phyloP scores from a whole-genome alignment of 2,113 vertebrate species.

The Megaceryle maxima region DNA sequence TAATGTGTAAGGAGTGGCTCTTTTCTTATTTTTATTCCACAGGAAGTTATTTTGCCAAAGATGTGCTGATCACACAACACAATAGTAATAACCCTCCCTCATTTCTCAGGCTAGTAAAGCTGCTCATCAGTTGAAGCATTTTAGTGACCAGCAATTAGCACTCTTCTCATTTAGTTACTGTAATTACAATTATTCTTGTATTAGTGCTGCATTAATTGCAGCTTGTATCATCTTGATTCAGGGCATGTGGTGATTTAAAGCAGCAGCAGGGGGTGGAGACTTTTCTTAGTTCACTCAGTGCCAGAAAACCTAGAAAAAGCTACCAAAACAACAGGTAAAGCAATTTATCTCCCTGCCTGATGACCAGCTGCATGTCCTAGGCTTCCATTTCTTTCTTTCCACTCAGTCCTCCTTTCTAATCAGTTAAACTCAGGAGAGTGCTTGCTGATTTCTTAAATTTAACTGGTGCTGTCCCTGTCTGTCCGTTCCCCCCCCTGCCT shows the following conservation, averaged over 20 bases:
- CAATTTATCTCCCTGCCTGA: neutral
- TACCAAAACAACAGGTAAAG: neutral
- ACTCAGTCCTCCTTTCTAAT: neutral
- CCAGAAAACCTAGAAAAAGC: neutral
- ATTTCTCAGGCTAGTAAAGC: neutral
- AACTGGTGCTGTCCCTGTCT: neutral
- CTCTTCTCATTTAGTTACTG: neutral
- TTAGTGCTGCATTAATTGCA: neutral
- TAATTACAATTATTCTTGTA: neutral
- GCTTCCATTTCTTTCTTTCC: neutral
- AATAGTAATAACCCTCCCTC: neutral
- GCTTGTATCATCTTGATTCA: neutral
- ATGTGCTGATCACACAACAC: neutral
- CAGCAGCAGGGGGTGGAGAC: neutral
- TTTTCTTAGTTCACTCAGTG: neutral
- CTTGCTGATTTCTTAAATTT: neutral
- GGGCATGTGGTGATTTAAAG: neutral
- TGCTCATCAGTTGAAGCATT: neutral
- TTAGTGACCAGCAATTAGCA: conserved; percentile 17
- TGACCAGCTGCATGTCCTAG: neutral
- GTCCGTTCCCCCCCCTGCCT: neutral
- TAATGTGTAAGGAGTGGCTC: neutral
- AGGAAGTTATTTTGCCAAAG: neutral
- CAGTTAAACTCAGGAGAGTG: neutral
- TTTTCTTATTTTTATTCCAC: neutral